Evolutionary conservation across 92 coral and sea anemone species (phyloP), one percentile per base, ranked within the genome.

Genomic region (Galaxea fascicularis): DNA sequence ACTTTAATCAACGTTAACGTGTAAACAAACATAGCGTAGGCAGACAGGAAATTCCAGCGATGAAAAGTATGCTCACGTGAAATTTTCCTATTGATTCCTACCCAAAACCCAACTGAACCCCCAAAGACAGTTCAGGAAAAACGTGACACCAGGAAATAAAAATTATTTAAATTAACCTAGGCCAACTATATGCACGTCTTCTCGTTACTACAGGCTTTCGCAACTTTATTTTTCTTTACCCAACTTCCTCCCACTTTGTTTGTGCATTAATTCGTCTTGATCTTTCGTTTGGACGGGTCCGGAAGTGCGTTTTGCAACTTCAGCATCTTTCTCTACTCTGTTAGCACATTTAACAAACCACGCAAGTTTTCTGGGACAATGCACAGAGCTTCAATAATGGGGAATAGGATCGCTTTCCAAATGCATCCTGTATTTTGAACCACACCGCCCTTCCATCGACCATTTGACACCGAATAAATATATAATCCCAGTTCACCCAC

Each of bases 11-110:
- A n/a, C n/a, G 41, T 35, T 6, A 35, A 35, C 6, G 41, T 49
- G 56, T 49, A 15, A 15, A 49, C 56, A 49, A 49, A 49, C 17
- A 63, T 63, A 20, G 68, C 68, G 68, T 63, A 63, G 68, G 68
- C 26, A 63, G 68, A 26, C 68, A 63, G 17, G 68, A 63, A 63
- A 63, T 63, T 24, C 68, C 16, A 14, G 10, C 1, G 25, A 3
- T 9, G 20, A 53, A 53, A 8, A 21, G 64, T 18, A 17, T 53
- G 58, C 20, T 58, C 28, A 27, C 68, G 28, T 63, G 30, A 63
- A 63, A 27, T 10, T 20, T 24, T 63, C 68, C 15, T 21, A 14
- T 35, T 13, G 0, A 46, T 13, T 13, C 68, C 11, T 11, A 49
- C 14, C n/a, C n/a, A n/a, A 15, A 15, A 49, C 13, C 11, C 14